A percentile compares a stretch with the other conserved stretches of the same genome.
These are phyloP conservation scores for Panthera uncia DNA, from an alignment of 2,113 vertebrate species.

Conservation along the genomic window DNA sequence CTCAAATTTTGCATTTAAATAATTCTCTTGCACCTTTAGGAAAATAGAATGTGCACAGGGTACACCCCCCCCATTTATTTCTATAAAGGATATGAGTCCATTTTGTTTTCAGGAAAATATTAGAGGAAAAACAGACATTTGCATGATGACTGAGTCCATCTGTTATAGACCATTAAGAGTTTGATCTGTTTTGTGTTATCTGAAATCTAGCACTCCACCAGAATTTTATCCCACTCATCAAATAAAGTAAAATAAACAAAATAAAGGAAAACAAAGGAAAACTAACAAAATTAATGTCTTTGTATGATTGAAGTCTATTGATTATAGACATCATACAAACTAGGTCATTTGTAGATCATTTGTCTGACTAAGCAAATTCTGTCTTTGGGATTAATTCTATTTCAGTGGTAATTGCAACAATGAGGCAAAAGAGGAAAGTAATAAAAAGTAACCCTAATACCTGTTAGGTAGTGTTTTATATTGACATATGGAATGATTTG, in stretches of 20 bases:
- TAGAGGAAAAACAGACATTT: neutral
- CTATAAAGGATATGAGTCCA: neutral
- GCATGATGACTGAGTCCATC: neutral
- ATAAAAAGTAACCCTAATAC: neutral
- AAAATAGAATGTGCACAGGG: neutral
- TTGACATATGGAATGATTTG: neutral
- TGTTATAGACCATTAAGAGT: neutral
- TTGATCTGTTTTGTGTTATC: neutral
- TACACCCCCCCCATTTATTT: neutral
- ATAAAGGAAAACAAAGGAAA: neutral
- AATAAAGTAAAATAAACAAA: neutral
- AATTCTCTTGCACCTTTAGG: neutral
- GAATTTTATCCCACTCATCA: constrained; percentile 5
- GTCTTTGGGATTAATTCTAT: neutral
- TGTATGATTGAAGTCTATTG: neutral
- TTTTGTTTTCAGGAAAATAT: neutral
- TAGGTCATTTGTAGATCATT: neutral
- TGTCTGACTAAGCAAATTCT: neutral
- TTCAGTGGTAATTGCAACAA: neutral
- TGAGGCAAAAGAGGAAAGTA: neutral
- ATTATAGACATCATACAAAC: neutral
- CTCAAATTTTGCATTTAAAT: neutral
- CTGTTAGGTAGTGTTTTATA: neutral
- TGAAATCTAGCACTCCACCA: neutral
- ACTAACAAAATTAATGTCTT: neutral